A percentile compares a stretch with the other conserved stretches of the same genome.
phyloP scores from a whole-genome alignment of 2,888 invertebrate species.

The Cosmia pyralina region DNA sequence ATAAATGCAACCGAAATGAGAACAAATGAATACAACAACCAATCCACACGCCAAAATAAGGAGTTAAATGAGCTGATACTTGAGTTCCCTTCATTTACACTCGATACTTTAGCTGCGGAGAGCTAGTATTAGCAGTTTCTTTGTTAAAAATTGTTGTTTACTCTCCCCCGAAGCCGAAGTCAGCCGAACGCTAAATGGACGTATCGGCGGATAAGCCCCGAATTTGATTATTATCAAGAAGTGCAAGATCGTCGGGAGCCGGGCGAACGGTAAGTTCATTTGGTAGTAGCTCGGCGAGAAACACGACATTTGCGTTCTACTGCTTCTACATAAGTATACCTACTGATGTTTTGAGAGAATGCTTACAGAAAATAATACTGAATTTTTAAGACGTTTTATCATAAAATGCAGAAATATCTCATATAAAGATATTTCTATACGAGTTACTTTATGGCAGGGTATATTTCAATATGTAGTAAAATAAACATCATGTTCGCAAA shows the following conservation, averaged over 20 bases:
- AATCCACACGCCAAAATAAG: constrained; percentile 33
- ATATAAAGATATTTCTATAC: constrained; percentile 15
- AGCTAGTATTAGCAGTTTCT: constrained; percentile 44
- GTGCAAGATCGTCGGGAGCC: constrained; percentile 33
- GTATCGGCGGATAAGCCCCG: constrained; percentile 60
- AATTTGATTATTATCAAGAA: constrained; percentile 66
- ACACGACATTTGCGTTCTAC: constrained; percentile 32
- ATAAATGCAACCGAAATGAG: constrained; percentile 35
- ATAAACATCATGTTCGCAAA: constrained; percentile 16
- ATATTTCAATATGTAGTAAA: constrained; percentile 36
- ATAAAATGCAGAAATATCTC: constrained; percentile 35
- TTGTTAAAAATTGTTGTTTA: constrained; percentile 59
- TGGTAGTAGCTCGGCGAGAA: constrained; percentile 32
- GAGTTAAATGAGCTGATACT: constrained; percentile 17
- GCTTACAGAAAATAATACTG: constrained; percentile 22
- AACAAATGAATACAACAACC: constrained; percentile 40
- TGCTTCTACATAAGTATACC: neutral
- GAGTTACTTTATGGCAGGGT: constrained; percentile 28
- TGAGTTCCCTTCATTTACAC: constrained; percentile 28
- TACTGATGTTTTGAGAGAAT: constrained; percentile 19
- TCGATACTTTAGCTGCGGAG: constrained; percentile 23
- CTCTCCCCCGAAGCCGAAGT: constrained; percentile 23
- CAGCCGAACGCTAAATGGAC: constrained; percentile 50
- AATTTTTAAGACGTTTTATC: constrained; percentile 33
- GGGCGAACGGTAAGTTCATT: constrained; percentile 52